Percentiles rank a stretch among this genome's conserved stretches.
Conservation (phyloP, 2,888 invertebrate species). For the Hirtodrosophila cameraria region DNA sequence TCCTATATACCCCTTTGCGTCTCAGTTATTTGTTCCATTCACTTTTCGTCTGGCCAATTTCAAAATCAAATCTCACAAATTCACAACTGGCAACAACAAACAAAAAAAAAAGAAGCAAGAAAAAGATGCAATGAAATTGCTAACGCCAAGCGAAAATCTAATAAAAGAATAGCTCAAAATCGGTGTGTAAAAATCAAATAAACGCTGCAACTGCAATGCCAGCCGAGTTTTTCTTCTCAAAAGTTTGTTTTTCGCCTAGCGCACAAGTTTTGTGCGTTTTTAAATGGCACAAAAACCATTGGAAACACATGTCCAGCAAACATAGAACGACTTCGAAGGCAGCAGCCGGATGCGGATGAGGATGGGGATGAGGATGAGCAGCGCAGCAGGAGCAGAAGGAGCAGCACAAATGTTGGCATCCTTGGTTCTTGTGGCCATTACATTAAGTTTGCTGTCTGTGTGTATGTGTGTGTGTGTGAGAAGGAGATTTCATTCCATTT, state of each 20-base stretch:
- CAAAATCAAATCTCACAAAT: conserved; percentile 75
- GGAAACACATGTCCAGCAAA: conserved; percentile 77
- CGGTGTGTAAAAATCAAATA: conserved; percentile 79
- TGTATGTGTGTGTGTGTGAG: conserved; percentile 8
- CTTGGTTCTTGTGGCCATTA: conserved; percentile 68
- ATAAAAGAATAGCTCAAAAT: conserved; percentile 78
- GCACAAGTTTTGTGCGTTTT: conserved; percentile 68
- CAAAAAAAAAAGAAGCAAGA: conserved; percentile 16
- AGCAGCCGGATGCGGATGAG: conserved; percentile 13
- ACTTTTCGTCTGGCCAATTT: conserved; percentile 59
- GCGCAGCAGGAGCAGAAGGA: conserved; percentile 13
- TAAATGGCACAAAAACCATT: conserved; percentile 77
- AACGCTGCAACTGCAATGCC: conserved; percentile 57
- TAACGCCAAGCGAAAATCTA: conserved; percentile 63
- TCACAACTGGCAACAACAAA: conserved; percentile 52
- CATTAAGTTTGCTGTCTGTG: conserved; percentile 67
- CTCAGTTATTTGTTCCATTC: conserved; percentile 7
- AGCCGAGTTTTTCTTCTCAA: conserved; percentile 52
- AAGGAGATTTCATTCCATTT: conserved; percentile 10
- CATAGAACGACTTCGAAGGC: conserved; percentile 25
- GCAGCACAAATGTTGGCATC: conserved; percentile 64
- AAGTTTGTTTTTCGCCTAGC: conserved; percentile 53
- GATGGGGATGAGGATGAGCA: conserved; percentile 2
- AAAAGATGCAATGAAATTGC: conserved; percentile 37
- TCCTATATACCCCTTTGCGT: conserved; percentile 13